Evolutionary conservation across 2,797 vertebrate genomes (phyloP).

Genomic region (Ptychobarbus kaznakovi): DNA sequence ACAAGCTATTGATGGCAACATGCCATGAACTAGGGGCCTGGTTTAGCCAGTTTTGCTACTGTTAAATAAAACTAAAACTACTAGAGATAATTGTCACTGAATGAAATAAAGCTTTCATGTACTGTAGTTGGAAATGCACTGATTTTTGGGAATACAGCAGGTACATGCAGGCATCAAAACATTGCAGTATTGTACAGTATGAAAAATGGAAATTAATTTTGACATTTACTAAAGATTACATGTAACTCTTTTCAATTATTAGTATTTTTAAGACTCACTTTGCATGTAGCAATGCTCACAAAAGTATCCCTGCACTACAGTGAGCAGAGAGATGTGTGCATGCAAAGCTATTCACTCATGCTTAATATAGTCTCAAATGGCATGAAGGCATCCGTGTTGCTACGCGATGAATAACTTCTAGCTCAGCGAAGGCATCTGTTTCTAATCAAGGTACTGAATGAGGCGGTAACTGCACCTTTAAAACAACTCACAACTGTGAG

Average conservation of each 20-base stretch:
- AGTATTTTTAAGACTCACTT: background rate
- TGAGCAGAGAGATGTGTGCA: background rate
- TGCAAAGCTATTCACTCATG: background rate
- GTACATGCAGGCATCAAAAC: background rate
- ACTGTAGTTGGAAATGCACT: background rate
- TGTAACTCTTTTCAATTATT: background rate
- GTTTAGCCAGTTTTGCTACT: background rate
- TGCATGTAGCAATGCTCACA: background rate
- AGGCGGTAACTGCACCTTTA: conserved; percentile 27
- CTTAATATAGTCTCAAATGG: conserved; percentile 37
- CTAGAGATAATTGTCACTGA: background rate
- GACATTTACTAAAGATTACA: background rate
- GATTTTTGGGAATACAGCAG: background rate
- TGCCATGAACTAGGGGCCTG: background rate
- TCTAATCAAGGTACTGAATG: conserved; percentile 46
- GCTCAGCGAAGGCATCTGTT: conserved; percentile 43
- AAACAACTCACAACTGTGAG: conserved; percentile 32
- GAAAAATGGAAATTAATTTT: background rate
- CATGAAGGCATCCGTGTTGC: conserved; percentile 46
- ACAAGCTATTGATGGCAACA: background rate
- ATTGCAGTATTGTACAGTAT: background rate
- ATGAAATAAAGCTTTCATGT: background rate
- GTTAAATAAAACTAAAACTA: background rate
- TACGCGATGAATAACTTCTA: conserved; percentile 36
- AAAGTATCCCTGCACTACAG: background rate